A percentile compares a stretch with the other conserved stretches of the same genome.
Evolutionary conservation across 2,888 invertebrate species (phyloP).

Genomic region (Troilus luridus): DNA sequence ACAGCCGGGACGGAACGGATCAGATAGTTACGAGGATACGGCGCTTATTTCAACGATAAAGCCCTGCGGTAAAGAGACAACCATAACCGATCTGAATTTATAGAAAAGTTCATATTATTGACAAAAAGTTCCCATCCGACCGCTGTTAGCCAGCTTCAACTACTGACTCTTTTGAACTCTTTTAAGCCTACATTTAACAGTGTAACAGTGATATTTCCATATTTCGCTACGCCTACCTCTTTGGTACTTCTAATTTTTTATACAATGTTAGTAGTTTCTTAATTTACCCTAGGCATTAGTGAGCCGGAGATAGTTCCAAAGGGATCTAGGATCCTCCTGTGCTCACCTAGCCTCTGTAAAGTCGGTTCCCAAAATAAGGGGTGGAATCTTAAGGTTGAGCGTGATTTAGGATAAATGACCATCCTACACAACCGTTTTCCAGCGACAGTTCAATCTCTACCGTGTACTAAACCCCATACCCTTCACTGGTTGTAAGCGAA

Average conservation of each 20-base stretch:
- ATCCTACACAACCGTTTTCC: no score
- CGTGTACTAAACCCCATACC: no score
- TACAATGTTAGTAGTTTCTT: background rate
- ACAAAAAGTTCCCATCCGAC: background rate
- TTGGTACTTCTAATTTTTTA: background rate
- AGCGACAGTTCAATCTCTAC: no score
- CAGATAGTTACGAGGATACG: conserved; percentile 15
- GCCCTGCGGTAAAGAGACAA: background rate
- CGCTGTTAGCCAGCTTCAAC: no score
- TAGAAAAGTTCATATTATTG: background rate
- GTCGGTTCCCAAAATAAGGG: no score
- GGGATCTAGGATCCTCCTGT: no score
- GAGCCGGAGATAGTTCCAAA: no score
- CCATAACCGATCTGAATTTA: conserved; percentile 7
- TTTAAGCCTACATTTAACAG: background rate
- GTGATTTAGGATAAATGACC: no score
- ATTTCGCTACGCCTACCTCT: background rate
- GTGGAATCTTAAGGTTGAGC: no score
- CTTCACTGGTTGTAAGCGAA: no score
- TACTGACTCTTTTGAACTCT: background rate
- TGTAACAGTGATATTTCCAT: background rate
- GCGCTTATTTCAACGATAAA: conserved; percentile 26
- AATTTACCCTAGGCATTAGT: background rate
- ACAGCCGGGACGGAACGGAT: conserved; percentile 7
- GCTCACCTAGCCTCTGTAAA: no score